These are phyloP conservation scores for Aptenodytes forsteri DNA, from an alignment of 2,113 vertebrate genomes.

Conservation along the genomic window DNA sequence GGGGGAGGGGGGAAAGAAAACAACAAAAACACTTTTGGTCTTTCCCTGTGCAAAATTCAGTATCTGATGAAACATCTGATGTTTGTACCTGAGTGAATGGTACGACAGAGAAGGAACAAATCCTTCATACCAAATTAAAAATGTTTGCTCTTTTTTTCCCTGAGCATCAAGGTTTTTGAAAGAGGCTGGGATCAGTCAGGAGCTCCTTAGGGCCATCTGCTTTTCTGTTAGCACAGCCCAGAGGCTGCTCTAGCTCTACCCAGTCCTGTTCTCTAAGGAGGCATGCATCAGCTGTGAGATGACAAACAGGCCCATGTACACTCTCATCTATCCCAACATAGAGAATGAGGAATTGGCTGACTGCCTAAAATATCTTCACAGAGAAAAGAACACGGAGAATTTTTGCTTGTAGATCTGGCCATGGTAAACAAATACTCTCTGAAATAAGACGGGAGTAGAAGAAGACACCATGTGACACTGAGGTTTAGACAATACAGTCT, in stretches of 20 bases:
- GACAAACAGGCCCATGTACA: not conserved
- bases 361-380: not conserved
- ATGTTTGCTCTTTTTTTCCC: not conserved
- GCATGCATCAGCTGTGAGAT: not conserved
- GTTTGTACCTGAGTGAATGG: not conserved
- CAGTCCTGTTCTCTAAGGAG: not conserved
- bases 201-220: not conserved
- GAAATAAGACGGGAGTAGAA: not conserved
- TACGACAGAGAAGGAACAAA: not conserved
- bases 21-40: fast-evolving
- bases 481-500: not conserved
- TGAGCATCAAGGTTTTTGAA: not conserved
- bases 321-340: not conserved
- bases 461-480: not conserved
- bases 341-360: not conserved
- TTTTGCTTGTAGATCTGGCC: not conserved
- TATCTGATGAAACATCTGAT: not conserved
- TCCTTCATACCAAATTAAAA: not conserved
- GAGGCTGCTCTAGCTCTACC: not conserved
- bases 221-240: not conserved
- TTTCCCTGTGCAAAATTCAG: not conserved
- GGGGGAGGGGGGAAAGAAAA: no score
- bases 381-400: not conserved
- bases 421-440: not conserved
- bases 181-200: not conserved